phyloP scores from a whole-genome alignment of 2,797 vertebrate species.

The Anolis apletophallus region DNA sequence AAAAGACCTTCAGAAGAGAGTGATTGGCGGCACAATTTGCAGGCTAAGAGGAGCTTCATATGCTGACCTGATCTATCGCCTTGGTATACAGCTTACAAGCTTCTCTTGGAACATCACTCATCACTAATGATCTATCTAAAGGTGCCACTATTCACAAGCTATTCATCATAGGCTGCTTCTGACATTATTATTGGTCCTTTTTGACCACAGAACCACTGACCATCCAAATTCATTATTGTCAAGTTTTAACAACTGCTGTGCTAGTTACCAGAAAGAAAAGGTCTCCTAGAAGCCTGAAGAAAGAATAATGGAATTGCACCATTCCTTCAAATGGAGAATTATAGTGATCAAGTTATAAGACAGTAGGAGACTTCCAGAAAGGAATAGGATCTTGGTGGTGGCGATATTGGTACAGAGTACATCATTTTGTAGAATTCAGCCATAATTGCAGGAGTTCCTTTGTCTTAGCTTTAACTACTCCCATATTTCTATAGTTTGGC shows the following conservation, averaged over 20 bases:
- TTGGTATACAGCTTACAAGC: constrained; percentile 63
- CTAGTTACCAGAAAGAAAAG: constrained; percentile 39
- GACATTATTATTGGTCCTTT: constrained; percentile 60
- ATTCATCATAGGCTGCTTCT: constrained; percentile 56
- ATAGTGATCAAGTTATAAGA: constrained; percentile 17
- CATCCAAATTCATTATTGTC: constrained; percentile 61
- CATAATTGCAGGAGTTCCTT: neutral
- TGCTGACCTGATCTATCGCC: constrained; percentile 66
- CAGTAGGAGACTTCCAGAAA: constrained; percentile 38
- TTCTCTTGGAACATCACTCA: constrained; percentile 63
- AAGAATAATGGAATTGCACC: neutral
- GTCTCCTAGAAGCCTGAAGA: constrained; percentile 40
- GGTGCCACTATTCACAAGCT: constrained; percentile 50
- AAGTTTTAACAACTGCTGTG: constrained; percentile 52
- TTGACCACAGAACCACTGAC: constrained; percentile 57
- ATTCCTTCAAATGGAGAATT: constrained; percentile 4
- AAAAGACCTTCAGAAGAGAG: constrained; percentile 63
- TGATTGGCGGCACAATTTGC: constrained; percentile 64
- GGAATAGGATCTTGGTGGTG: neutral
- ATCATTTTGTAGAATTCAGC: neutral
- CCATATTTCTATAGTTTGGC: constrained; percentile 19
- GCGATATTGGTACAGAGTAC: neutral
- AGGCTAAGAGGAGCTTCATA: constrained; percentile 56
- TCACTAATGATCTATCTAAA: constrained; percentile 54
- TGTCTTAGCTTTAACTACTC: neutral